A percentile compares a stretch with the other conserved stretches of the same genome.
These are phyloP conservation scores for Trypoxylus dichotomus DNA, from an alignment of 1,140 invertebrate species.

Conservation along the genomic window DNA sequence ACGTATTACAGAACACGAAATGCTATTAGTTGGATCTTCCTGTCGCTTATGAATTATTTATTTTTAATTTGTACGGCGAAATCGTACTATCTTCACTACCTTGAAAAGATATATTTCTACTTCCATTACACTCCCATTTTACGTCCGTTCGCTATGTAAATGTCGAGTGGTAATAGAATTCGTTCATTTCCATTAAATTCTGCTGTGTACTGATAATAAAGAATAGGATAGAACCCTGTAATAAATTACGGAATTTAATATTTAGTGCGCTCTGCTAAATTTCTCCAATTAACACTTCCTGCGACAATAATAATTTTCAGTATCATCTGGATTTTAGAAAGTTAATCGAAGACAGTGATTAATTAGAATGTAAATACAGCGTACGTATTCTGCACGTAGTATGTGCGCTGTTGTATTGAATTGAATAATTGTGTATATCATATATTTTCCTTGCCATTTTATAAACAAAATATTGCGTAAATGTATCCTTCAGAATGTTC, in stretches of 20 bases:
- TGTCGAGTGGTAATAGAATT: too few species aligned
- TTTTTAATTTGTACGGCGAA: not conserved
- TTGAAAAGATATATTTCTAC: too few species aligned
- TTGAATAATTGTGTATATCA: too few species aligned
- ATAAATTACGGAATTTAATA: not conserved
- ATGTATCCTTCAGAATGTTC: too few species aligned
- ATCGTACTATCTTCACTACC: too few species aligned
- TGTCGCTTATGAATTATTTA: not conserved
- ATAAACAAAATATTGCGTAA: too few species aligned
- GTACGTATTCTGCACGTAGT: not conserved
- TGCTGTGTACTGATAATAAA: not conserved
- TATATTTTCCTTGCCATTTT: too few species aligned
- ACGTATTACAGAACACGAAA: not conserved
- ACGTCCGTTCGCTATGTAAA: too few species aligned
- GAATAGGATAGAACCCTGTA: not conserved
- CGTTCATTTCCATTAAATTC: too few species aligned
- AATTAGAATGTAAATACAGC: not conserved
- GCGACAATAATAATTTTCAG: not conserved
- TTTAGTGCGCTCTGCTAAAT: not conserved
- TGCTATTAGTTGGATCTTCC: not conserved
- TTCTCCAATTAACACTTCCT: not conserved
- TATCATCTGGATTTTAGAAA: not conserved
- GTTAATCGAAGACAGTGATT: not conserved
- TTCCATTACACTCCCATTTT: too few species aligned
- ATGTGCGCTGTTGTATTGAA: not conserved